These are phyloP conservation scores for Zygothrica quintamaculata DNA, from an alignment of 2,888 invertebrate species.

Conservation along the genomic window DNA sequence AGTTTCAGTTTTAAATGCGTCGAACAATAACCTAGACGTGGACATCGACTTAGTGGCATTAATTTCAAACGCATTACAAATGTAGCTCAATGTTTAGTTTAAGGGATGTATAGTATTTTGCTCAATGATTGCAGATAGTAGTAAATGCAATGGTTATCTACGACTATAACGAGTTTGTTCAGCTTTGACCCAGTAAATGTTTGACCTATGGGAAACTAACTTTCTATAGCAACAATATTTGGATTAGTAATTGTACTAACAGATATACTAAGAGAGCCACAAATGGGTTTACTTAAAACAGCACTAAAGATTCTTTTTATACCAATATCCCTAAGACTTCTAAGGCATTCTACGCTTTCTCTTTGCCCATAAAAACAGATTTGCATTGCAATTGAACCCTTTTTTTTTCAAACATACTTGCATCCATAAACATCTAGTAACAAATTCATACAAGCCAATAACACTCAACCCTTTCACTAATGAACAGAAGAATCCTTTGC, in stretches of 20 bases:
- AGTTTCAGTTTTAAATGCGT: constrained; percentile 28
- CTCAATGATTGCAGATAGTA: constrained; percentile 29
- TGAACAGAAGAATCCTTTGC: constrained; percentile 36
- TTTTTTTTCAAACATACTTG: constrained; percentile 24
- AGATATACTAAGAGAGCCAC: no score
- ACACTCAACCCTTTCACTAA: constrained; percentile 53
- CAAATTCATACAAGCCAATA: background rate
- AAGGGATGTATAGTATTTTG: constrained; percentile 1
- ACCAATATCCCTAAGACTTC: no score
- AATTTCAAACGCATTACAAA: constrained; percentile 67
- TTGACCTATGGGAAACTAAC: no score
- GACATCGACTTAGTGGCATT: constrained; percentile 62
- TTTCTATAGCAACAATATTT: no score
- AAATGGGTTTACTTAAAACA: no score
- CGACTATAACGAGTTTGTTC: background rate
- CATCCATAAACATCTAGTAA: constrained; percentile 35
- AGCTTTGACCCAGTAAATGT: no score
- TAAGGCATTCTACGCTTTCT: background rate
- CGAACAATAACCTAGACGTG: constrained; percentile 21
- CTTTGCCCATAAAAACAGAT: constrained; percentile 4
- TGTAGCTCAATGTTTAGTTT: constrained; percentile 51
- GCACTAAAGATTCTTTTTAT: no score
- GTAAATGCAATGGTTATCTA: constrained; percentile 10
- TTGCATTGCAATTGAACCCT: constrained; percentile 23
- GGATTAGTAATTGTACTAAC: no score